A percentile compares a stretch with the other conserved stretches of the same genome.
Evolutionary conservation across 2,113 vertebrate species (phyloP).

Genomic region (Xenopus borealis): DNA sequence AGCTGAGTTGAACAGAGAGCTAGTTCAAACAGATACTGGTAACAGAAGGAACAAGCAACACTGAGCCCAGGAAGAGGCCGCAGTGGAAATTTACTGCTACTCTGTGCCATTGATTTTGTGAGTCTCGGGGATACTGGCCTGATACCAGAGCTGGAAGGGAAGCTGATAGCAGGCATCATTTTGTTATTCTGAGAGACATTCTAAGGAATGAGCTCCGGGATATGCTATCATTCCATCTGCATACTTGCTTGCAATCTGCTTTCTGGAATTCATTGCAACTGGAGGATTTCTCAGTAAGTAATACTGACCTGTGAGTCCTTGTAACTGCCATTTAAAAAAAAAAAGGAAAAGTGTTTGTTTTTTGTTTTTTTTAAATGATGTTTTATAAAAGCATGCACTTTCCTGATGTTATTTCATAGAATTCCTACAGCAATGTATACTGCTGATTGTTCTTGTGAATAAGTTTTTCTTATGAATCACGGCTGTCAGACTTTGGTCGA

Average conservation of each 20-base stretch:
- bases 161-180: background rate
- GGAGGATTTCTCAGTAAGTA: slow-evolving; percentile 12
- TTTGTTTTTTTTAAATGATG: too few relatives aligned
- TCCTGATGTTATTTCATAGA: too few relatives aligned
- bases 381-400: too few relatives aligned
- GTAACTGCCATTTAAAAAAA: too few relatives aligned
- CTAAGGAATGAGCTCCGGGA: too few relatives aligned
- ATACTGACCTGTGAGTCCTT: background rate
- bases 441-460: too few relatives aligned
- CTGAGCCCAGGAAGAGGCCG: slow-evolving; percentile 38
- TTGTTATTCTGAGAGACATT: background rate
- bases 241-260: too few relatives aligned
- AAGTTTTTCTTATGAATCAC: too few relatives aligned
- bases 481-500: too few relatives aligned
- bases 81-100: slow-evolving; percentile 77
- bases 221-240: too few relatives aligned
- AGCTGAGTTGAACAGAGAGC: slow-evolving; percentile 56
- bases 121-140: slow-evolving; percentile 10
- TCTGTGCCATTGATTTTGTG: slow-evolving; percentile 25
- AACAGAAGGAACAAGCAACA: slow-evolving; percentile 57
- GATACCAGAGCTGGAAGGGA: slow-evolving; percentile 7
- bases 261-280: background rate
- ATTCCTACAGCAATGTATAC: too few relatives aligned
- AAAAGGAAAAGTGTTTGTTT: too few relatives aligned
- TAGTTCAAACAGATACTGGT: slow-evolving; percentile 62